Evolutionary conservation across 2,888 invertebrate species (phyloP), one percentile per base, ranked within the genome.

Genomic region (Caenorhabditis zanzibari): DNA sequence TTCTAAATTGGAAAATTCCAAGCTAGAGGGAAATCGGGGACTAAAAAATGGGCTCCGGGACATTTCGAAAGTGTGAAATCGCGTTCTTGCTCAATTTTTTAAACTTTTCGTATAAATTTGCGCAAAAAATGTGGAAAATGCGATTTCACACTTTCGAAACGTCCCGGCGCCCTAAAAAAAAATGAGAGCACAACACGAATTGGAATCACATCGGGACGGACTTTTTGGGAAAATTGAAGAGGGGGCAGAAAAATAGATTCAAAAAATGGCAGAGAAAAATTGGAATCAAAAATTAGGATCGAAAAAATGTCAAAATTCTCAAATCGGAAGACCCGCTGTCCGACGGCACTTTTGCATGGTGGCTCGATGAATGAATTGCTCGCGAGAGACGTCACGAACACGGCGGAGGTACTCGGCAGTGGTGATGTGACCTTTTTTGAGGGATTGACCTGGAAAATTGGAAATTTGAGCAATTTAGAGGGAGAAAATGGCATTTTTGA

Each of bases 271-370:
- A 22, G 28, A 28, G 35, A 54, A 26, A 10, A 56, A 59, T n/a
- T n/a, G 72, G 75, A 72, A 44, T 44, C 47, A 41, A 32, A 64
- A 54, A n/a, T n/a, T n/a, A 49, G 32, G 32, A 59, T 44, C 28
- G 22, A 52, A 68, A 24, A 49, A 14, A 19, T 14, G 3, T 1
- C 32, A 58, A 32, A 32, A 58, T 26, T n/a, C 2, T 80, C 72
- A 89, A 14, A 87, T 97, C 97, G 89, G 84, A 24, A 95, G 93
- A 54, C 94, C 97, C 84, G 97, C 97, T 93, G 96, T 97, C 93
- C 96, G 96, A 92, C 98, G 95, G 93, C 98, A 98, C 93, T 97
- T 97, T 92, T 97, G 96, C 96, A 99, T 97, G 64, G 97, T 94
- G 61, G 98, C 98, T 84, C 98, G 94, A 81, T 97, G 94, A 94